phyloP scores from a whole-genome alignment of 2,888 invertebrate genomes.

The Drosophila stalkeri region DNA sequence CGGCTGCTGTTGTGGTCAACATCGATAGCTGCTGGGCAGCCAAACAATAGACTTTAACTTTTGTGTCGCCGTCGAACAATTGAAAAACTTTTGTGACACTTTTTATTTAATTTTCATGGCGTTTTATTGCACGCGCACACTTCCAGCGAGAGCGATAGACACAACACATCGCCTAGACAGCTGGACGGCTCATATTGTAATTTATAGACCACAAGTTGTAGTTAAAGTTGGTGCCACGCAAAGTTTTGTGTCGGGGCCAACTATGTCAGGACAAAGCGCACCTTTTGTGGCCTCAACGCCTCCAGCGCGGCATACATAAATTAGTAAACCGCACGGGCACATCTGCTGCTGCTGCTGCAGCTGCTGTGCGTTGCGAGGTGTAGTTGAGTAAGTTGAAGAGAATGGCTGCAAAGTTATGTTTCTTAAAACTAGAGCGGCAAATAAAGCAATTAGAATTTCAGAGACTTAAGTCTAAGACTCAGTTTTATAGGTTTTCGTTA shows the following conservation, averaged over 20 bases:
- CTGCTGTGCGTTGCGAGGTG: slow-evolving; percentile 30
- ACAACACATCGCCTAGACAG: slow-evolving; percentile 8
- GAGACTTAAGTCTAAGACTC: not conserved
- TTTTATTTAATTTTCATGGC: slow-evolving; percentile 79
- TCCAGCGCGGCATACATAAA: slow-evolving; percentile 60
- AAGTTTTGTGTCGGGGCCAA: slow-evolving; percentile 39
- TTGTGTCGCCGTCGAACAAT: slow-evolving; percentile 61
- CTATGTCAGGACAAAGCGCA: slow-evolving; percentile 33
- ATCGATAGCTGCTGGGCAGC: slow-evolving; percentile 19
- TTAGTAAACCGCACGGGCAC: slow-evolving; percentile 63
- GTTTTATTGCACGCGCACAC: slow-evolving; percentile 54
- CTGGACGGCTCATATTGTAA: slow-evolving; percentile 71
- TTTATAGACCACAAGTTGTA: slow-evolving; percentile 72
- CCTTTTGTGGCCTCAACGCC: slow-evolving; percentile 49
- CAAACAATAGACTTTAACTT: slow-evolving; percentile 61
- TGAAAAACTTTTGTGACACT: slow-evolving; percentile 78
- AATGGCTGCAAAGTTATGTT: not conserved
- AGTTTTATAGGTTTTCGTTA: not conserved
- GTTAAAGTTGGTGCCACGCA: slow-evolving; percentile 39
- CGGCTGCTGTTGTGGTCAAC: slow-evolving; percentile 10
- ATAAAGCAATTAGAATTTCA: not conserved
- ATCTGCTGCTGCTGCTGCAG: slow-evolving; percentile 2
- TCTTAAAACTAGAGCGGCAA: not conserved
- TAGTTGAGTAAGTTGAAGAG: not conserved
- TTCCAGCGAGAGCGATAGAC: slow-evolving; percentile 5